Evolutionary conservation across 2,888 invertebrate species (phyloP), one percentile per base, ranked within the genome.

Genomic region (Fissipunctia ypsillon): DNA sequence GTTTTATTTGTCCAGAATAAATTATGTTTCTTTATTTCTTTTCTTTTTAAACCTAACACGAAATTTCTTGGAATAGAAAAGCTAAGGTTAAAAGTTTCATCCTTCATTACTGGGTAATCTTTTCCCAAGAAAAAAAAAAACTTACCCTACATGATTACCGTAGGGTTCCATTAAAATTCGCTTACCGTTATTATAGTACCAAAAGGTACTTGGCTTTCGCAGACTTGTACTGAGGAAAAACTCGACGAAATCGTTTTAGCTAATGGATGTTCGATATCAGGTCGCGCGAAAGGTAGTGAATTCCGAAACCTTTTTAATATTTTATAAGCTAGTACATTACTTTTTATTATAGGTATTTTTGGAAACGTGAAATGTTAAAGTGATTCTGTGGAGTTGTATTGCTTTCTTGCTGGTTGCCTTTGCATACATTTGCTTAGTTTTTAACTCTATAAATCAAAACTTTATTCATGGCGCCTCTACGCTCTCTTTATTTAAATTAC

Each of bases 111-210:
- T 0, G 1, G 4, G 12, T 35, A 63, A 50, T n/a, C 10, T 45
- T 41, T 52, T n/a, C 7, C 19, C 41, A 25, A 45, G 45, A 45
- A 76, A 59, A 41, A 38, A n/a, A 57, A 14, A 41, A 19, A 43
- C 14, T 57, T 54, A 54, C 41, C 41, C 1, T 48, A 12, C 38
- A 41, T 69, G 76, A 67, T 80, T 72, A 84, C 57, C 57, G n/a
- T n/a, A 25, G 65, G 45, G 48, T 74, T 31, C 35, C 81, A 87
- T 88, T 85, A 88, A 87, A 85, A 83, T 78, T 85, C 87, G 59
- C 85, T 87, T 87, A 87, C 50, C 63, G 31, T 69, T 81, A 76
- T 73, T 72, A 69, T 54, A 57, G 75, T 63, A 60, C 63, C 50
- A 59, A 35, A 73, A 69, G 25, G 61, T 66, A 63, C 48, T 48